Percentiles rank a stretch among this genome's conserved stretches.
Evolutionary conservation across 2,113 vertebrate species (phyloP).

Genomic region (Mobula birostris): DNA sequence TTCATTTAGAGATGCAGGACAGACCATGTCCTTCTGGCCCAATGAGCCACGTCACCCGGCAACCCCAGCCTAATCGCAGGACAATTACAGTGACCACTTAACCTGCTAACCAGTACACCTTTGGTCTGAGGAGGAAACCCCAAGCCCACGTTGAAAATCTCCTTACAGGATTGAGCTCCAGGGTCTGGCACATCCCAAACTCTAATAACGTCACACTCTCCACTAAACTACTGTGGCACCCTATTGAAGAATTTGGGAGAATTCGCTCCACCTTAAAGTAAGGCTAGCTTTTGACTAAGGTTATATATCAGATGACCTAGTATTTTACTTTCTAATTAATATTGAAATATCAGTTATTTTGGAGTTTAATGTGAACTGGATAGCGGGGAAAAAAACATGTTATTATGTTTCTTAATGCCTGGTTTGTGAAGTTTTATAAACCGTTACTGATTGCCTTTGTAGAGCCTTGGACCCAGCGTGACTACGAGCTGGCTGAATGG

Average conservation of each 20-base stretch:
- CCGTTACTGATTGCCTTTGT: neutral
- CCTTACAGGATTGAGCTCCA: no score
- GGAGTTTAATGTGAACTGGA: neutral
- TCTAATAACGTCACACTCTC: no score
- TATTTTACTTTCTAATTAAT: neutral
- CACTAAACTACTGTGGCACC: neutral
- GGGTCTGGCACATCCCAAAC: no score
- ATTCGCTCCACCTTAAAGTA: neutral
- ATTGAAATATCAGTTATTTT: neutral
- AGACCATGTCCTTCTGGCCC: no score
- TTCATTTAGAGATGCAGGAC: no score
- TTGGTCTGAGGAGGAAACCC: no score
- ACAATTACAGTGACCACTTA: no score
- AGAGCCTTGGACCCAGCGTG: conserved; percentile 92
- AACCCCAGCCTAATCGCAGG: no score
- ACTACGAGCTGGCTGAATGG: conserved; percentile 90
- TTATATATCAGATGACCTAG: neutral
- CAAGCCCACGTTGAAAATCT: no score
- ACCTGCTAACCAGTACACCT: no score
- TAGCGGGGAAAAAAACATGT: neutral
- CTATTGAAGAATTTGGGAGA: neutral
- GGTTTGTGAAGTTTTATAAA: neutral
- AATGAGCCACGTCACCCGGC: no score
- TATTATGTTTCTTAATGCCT: neutral
- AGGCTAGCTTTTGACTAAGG: neutral